Evolutionary conservation across 1,140 invertebrate genomes (phyloP).

Genomic region (Drosophila erecta): DNA sequence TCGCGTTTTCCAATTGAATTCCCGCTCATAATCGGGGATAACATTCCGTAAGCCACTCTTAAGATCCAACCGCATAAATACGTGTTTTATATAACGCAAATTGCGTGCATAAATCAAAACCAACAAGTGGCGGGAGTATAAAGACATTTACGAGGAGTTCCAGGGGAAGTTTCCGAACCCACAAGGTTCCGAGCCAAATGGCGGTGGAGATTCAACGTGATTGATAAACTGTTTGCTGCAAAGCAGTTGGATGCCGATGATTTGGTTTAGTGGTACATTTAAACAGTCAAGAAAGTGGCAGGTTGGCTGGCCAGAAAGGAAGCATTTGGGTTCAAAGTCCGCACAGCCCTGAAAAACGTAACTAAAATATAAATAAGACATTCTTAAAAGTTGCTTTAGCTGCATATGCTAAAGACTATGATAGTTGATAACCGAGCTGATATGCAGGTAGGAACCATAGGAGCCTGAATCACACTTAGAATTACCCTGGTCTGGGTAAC

Average conservation of each 20-base stretch:
- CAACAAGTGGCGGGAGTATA: slow-evolving; percentile 44
- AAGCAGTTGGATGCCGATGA: neutral
- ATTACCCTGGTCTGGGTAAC: neutral
- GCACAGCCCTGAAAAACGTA: no score
- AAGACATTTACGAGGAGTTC: slow-evolving; percentile 2
- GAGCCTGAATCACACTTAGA: neutral
- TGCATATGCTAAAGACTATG: no score
- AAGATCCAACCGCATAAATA: slow-evolving; percentile 35
- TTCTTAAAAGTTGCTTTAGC: neutral
- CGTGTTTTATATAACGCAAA: slow-evolving; percentile 57
- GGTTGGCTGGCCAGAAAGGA: slow-evolving; percentile 1
- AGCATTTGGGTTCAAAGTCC: neutral
- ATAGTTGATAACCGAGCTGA: no score
- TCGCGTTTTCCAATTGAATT: slow-evolving; percentile 63
- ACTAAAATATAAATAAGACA: neutral
- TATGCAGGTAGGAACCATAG: neutral
- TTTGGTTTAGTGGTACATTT: neutral
- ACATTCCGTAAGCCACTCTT: slow-evolving; percentile 55
- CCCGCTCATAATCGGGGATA: slow-evolving; percentile 57
- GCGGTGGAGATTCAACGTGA: slow-evolving; percentile 22
- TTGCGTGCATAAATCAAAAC: slow-evolving; percentile 67
- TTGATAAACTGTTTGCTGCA: slow-evolving; percentile 18
- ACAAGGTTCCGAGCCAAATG: neutral
- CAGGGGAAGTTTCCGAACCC: neutral
- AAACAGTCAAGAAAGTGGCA: neutral